phyloP scores from a whole-genome alignment of 2,888 invertebrate genomes.

The Drepana falcataria region DNA sequence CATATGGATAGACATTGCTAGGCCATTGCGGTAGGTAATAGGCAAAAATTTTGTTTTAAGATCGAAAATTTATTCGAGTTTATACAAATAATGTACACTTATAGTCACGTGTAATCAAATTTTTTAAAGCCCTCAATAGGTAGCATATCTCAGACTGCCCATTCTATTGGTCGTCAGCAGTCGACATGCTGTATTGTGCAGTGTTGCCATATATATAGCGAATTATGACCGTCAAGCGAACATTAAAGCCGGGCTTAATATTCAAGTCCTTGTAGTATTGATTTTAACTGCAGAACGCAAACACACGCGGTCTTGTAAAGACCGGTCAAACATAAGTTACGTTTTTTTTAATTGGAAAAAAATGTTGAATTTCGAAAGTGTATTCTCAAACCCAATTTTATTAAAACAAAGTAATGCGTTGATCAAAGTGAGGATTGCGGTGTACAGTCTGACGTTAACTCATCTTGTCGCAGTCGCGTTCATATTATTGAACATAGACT shows the following conservation, averaged over 20 bases:
- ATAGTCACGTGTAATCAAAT: no score
- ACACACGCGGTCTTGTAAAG: background rate
- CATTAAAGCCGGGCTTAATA: constrained; percentile 12
- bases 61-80: no score
- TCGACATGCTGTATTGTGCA: constrained; percentile 2
- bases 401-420: constrained; percentile 33
- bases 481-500: constrained; percentile 46
- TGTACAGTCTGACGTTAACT: constrained; percentile 33
- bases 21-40: no score
- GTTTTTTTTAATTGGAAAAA: constrained; percentile 7
- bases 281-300: background rate
- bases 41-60: no score
- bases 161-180: background rate
- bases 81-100: no score
- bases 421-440: constrained; percentile 45
- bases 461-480: constrained; percentile 38
- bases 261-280: constrained; percentile 4
- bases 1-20: no score
- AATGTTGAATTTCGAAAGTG: constrained; percentile 29
- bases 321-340: background rate
- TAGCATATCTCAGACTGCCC: no score
- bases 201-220: constrained; percentile 16
- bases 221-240: constrained; percentile 16
- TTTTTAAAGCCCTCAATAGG: no score
- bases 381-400: constrained; percentile 20